Percentiles rank a stretch among this genome's conserved stretches.
phyloP scores from a whole-genome alignment of 2,113 vertebrate species.

The Rhipidura dahli region DNA sequence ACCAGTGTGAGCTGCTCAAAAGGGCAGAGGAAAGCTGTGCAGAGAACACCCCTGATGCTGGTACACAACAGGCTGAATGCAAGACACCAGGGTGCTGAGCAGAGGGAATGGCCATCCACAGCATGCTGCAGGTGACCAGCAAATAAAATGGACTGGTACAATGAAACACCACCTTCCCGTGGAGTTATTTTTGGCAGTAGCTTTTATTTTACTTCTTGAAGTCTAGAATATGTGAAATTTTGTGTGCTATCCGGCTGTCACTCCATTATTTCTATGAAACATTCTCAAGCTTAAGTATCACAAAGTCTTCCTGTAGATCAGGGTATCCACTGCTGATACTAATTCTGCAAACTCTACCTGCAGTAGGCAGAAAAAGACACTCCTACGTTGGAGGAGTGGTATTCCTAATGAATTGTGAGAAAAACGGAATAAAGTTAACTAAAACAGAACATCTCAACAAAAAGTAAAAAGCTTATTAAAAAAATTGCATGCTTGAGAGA shows the following conservation, averaged over 20 bases:
- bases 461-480: background rate
- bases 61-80: background rate
- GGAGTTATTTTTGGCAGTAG: background rate
- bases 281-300: background rate
- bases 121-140: background rate
- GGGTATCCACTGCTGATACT: background rate
- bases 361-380: background rate
- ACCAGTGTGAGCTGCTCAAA: fast-evolving
- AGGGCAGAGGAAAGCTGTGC: background rate
- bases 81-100: background rate
- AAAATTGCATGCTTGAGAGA: background rate
- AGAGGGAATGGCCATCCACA: background rate
- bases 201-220: background rate
- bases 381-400: background rate
- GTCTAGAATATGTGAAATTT: background rate
- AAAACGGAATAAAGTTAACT: background rate
- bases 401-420: background rate
- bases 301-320: background rate
- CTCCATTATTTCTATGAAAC: background rate
- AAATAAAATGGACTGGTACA: background rate
- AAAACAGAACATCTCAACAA: background rate
- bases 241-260: background rate
- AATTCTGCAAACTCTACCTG: background rate
- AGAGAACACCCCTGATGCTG: background rate
- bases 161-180: background rate